phyloP scores from a whole-genome alignment of 1,140 invertebrate species.

The Eurytemora carolleeae region DNA sequence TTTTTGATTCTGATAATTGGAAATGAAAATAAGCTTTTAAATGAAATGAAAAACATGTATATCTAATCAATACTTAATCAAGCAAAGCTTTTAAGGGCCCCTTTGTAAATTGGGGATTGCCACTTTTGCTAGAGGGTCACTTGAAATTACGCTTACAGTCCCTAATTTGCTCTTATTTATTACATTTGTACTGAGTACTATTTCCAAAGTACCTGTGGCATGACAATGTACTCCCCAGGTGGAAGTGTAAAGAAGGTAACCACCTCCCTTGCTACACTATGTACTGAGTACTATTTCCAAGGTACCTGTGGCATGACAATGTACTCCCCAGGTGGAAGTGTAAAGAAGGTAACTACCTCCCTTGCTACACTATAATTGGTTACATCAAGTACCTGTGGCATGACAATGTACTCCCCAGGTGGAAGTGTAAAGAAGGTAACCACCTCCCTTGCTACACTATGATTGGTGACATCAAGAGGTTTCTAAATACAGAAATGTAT shows the following conservation, averaged over 20 bases:
- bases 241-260: constrained; percentile 48
- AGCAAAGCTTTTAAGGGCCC: too few relatives aligned
- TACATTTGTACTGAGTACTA: too few relatives aligned
- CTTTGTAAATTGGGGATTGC: too few relatives aligned
- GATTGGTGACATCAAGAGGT: constrained; percentile 44
- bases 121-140: too few relatives aligned
- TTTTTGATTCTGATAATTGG: too few relatives aligned
- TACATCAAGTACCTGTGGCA: constrained; percentile 42
- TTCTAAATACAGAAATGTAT: constrained; percentile 28
- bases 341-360: constrained; percentile 50
- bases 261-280: constrained; percentile 44
- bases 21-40: too few relatives aligned
- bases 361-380: constrained; percentile 40
- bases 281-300: too few relatives aligned
- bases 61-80: too few relatives aligned
- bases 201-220: constrained; percentile 42
- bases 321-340: constrained; percentile 50
- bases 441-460: constrained; percentile 44
- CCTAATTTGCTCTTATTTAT: too few relatives aligned
- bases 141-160: too few relatives aligned
- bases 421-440: constrained; percentile 48
- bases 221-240: constrained; percentile 52
- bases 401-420: constrained; percentile 52
- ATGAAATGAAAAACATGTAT: too few relatives aligned
- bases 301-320: constrained; percentile 46